Evolutionary conservation across 2,113 vertebrate genomes (phyloP).

Genomic region (Aythya baeri): DNA sequence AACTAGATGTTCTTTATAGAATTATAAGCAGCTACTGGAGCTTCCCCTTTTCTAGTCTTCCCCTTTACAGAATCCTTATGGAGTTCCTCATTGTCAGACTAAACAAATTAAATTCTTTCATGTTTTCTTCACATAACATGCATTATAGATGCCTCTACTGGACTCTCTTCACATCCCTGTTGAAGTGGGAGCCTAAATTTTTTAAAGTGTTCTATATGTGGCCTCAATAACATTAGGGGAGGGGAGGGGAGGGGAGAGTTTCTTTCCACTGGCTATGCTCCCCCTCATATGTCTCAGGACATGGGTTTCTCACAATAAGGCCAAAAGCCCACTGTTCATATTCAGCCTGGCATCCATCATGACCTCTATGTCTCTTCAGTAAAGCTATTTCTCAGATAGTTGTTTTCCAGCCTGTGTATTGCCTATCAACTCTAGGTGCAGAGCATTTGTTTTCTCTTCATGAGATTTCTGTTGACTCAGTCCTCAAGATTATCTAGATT

Average conservation of each 20-base stretch:
- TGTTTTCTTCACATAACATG: background rate
- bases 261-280: background rate
- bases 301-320: accelerated
- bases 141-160: background rate
- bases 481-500: background rate
- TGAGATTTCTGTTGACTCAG: background rate
- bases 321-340: background rate
- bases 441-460: background rate
- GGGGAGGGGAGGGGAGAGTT: background rate
- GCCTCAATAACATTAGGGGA: background rate
- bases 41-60: background rate
- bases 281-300: background rate
- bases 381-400: background rate
- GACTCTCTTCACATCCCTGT: background rate
- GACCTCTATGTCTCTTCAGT: background rate
- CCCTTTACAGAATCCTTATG: no score
- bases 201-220: background rate
- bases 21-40: background rate
- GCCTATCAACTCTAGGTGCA: background rate
- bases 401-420: background rate
- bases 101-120: background rate
- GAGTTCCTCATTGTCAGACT: background rate
- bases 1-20: background rate
- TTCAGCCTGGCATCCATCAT: background rate
- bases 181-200: background rate